Evolutionary conservation across 2,113 vertebrate species (phyloP), one percentile per base, ranked within the genome.

Genomic region (Oxyura jamaicensis): DNA sequence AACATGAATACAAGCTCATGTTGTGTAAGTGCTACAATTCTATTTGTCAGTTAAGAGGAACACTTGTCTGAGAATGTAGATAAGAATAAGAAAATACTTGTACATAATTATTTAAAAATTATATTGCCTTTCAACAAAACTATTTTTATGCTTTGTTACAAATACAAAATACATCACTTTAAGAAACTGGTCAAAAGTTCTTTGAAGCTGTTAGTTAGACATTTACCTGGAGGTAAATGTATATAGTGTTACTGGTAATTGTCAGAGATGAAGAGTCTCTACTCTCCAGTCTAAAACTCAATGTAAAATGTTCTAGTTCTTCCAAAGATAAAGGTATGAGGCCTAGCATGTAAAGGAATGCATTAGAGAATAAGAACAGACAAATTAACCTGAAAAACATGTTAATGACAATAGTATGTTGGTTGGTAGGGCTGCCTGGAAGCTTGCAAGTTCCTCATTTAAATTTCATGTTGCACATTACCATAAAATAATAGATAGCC

Each of bases 401-500:
- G 0, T 20, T 52, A 50, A 23, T 81, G 55, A 29, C 8, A 44
- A 18, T 0, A 42, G 1, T 7, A 11, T 0, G 0, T 8, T 42
- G 0, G 46, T 60, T 58, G 7, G 28, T 42, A n/a, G 9, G 10
- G 6, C 10, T 91, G 41, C 39, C 53, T 9, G n/a, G 28, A 75
- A 68, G 6, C 2, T 46, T 84, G 4, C n/a, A 28, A 44, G 12
- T 29, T 87, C 6, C 23, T 8, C 14, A 15, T 41, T 75, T 50
- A 67, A 31, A 21, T 83, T 92, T 74, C 46, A 50, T 10, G 8
- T 9, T 13, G 5, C 36, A 88, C n/a, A 31, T 12, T 73, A 53
- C 21, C 4, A 15, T 76, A 69, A 71, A 22, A 44, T 22, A 63
- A 91, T 50, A 76, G 39, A 73, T 21, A 65, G 13, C 20, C 59